These are phyloP conservation scores for Sciaenops ocellatus DNA, from an alignment of 2,797 vertebrate genomes.

Conservation along the genomic window DNA sequence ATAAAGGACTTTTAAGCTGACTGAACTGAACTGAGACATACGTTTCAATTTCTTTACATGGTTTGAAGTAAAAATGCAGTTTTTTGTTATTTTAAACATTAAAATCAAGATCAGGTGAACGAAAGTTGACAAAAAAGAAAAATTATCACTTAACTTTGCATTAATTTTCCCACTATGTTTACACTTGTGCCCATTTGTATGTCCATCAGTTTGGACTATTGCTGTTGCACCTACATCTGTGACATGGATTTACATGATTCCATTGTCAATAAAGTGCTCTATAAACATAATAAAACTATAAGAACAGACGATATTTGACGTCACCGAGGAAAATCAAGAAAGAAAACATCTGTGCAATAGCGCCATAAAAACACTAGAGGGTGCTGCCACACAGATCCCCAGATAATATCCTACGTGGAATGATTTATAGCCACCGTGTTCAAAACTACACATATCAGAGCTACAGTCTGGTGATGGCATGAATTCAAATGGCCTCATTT, in stretches of 20 bases:
- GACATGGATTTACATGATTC: neutral
- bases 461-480: neutral
- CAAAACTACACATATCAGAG: slow-evolving; percentile 24
- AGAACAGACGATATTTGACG: neutral
- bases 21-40: neutral
- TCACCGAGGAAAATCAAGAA: slow-evolving; percentile 24
- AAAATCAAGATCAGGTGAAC: slow-evolving; percentile 3
- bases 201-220: neutral
- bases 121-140: neutral
- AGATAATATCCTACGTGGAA: slow-evolving; percentile 29
- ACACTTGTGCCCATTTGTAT: neutral
- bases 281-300: slow-evolving; percentile 7
- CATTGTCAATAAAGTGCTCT: slow-evolving; percentile 25
- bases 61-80: neutral
- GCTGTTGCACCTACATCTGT: neutral
- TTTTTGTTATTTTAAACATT: neutral
- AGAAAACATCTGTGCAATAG: slow-evolving; percentile 24
- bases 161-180: neutral
- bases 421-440: slow-evolving; percentile 43
- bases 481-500: slow-evolving; percentile 50
- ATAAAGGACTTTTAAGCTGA: neutral
- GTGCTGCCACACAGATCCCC: slow-evolving; percentile 31
- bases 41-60: neutral
- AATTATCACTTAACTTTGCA: neutral
- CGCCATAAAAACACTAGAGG: slow-evolving; percentile 63